phyloP scores from a whole-genome alignment of 2,888 invertebrate species.

The Idaea straminata region DNA sequence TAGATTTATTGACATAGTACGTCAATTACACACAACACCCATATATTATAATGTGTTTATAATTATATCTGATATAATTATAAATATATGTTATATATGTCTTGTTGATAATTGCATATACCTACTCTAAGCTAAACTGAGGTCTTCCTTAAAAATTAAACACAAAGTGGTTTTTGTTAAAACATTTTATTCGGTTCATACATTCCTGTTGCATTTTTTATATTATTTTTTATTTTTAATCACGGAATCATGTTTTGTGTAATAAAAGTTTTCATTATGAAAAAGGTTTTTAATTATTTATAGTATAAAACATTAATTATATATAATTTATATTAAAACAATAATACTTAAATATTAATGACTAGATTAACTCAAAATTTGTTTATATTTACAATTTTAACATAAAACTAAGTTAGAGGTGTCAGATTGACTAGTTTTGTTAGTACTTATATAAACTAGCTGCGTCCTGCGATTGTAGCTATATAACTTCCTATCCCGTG shows the following conservation, averaged over 20 bases:
- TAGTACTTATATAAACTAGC: conserved; percentile 32
- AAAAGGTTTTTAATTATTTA: conserved; percentile 31
- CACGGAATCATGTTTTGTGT: conserved; percentile 47
- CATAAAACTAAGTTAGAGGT: conserved; percentile 49
- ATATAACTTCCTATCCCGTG: not conserved
- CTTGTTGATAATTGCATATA: not conserved
- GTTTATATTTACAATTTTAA: conserved; percentile 22
- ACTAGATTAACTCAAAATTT: conserved; percentile 66
- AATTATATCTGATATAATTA: not conserved
- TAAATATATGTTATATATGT: not conserved
- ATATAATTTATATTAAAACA: conserved; percentile 50
- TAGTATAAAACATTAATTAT: conserved; percentile 30
- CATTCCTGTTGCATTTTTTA: conserved; percentile 66
- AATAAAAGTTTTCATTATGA: conserved; percentile 60
- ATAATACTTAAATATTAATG: conserved; percentile 58
- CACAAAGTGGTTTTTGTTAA: conserved; percentile 51
- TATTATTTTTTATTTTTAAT: conserved; percentile 39
- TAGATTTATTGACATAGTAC: no score
- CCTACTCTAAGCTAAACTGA: not conserved
- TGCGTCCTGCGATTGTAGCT: not conserved
- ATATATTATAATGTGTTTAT: no score
- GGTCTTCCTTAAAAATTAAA: conserved; percentile 40
- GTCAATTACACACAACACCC: no score
- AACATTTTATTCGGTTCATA: conserved; percentile 66
- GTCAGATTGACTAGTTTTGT: conserved; percentile 60